A percentile compares a stretch with the other conserved stretches of the same genome.
These are phyloP conservation scores for Orchesella cincta DNA, from an alignment of 1,140 invertebrate genomes.

Conservation along the genomic window DNA sequence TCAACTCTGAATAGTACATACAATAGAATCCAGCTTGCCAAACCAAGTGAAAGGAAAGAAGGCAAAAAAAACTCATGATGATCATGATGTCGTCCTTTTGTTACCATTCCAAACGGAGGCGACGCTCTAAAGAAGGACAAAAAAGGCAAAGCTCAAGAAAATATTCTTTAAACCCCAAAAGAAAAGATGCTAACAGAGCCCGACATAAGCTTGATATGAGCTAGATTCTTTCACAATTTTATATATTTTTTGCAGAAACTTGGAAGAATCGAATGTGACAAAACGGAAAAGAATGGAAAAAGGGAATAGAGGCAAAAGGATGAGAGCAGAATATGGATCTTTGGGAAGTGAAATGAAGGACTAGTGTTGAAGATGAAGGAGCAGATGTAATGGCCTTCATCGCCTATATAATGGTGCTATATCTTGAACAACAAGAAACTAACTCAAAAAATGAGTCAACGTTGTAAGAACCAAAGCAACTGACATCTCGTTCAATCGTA, in stretches of 20 bases:
- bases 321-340: not conserved
- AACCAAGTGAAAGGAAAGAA: slow-evolving; percentile 3
- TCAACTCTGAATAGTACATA: no score
- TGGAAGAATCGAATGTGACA: slow-evolving; percentile 18
- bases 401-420: not conserved
- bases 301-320: not conserved
- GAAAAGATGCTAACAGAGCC: slow-evolving; percentile 15
- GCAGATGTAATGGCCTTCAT: not conserved
- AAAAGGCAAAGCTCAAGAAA: slow-evolving; percentile 9
- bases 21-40: not conserved
- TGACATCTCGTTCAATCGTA: slow-evolving; percentile 1
- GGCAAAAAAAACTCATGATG: not conserved
- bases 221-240: not conserved
- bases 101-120: slow-evolving; percentile 6
- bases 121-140: not conserved
- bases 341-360: not conserved
- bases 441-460: not conserved
- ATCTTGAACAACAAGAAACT: not conserved
- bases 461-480: not conserved
- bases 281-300: slow-evolving; percentile 16
- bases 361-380: not conserved
- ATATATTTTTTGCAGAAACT: slow-evolving; percentile 15
- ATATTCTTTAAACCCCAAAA: slow-evolving; percentile 8
- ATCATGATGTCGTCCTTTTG: slow-evolving; percentile 13
- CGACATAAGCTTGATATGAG: slow-evolving; percentile 7